Percentiles rank a stretch among this genome's conserved stretches.
Conservation (phyloP, 2,888 invertebrate genomes). For the Volucella inanis region DNA sequence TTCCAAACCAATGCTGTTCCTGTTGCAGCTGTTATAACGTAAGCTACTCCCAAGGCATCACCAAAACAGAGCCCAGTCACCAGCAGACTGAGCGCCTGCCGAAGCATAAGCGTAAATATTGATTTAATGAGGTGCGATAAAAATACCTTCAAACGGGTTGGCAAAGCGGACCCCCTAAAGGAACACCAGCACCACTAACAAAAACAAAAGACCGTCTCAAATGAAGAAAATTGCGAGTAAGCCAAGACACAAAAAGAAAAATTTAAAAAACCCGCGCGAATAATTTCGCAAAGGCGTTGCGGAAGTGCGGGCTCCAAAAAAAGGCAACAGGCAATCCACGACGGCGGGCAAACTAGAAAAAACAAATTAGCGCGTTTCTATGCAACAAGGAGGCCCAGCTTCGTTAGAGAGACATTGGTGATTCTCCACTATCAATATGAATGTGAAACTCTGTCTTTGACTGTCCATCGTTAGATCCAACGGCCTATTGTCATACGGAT, state of each 20-base stretch:
- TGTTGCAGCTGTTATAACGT: constrained; percentile 41
- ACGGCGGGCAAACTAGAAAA: constrained; percentile 40
- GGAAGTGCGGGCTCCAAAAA: constrained; percentile 62
- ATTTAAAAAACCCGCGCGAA: constrained; percentile 34
- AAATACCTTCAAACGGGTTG: constrained; percentile 74
- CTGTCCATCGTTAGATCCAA: constrained; percentile 56
- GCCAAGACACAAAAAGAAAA: constrained; percentile 29
- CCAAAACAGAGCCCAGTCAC: constrained; percentile 3
- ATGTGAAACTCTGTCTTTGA: too few species aligned
- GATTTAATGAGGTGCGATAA: constrained; percentile 80
- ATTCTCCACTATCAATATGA: too few species aligned
- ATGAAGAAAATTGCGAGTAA: constrained; percentile 26
- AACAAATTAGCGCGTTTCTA: constrained; percentile 65
- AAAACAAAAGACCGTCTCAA: neutral
- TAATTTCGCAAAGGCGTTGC: constrained; percentile 71
- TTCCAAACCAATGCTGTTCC: neutral
- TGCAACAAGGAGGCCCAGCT: constrained; percentile 25
- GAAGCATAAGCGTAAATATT: constrained; percentile 78
- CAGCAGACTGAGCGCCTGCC: constrained; percentile 65
- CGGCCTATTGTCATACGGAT: constrained; percentile 54
- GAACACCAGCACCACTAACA: constrained; percentile 4
- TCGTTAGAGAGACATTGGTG: constrained; percentile 45
- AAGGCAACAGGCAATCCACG: constrained; percentile 15
- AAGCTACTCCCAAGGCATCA: constrained; percentile 12
- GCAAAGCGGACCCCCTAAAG: constrained; percentile 4